Evolutionary conservation across 2,888 invertebrate species (phyloP).

Genomic region (Phengaris alcon): DNA sequence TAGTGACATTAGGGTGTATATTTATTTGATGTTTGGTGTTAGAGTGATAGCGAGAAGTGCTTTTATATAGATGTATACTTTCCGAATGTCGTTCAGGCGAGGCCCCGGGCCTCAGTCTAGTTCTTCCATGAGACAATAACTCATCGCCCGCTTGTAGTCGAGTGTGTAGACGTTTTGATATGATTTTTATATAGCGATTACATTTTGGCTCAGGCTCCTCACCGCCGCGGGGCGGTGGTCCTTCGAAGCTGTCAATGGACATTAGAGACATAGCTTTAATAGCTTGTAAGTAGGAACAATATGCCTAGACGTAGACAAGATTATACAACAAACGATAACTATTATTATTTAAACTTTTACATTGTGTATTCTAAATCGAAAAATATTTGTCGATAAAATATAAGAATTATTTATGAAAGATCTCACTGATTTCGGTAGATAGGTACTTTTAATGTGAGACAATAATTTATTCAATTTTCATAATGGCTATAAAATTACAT

Average conservation of each 20-base stretch:
- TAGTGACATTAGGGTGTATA: constrained; percentile 44
- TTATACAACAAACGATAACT: constrained; percentile 8
- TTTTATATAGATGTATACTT: constrained; percentile 64
- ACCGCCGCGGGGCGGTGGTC: constrained; percentile 16
- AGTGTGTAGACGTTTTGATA: constrained; percentile 27
- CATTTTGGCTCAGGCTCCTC: constrained; percentile 9
- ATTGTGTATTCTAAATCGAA: background rate
- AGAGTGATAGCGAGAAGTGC: constrained; percentile 71
- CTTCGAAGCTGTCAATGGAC: constrained; percentile 41
- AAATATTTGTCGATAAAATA: background rate
- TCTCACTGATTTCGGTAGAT: background rate
- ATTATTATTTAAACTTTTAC: constrained; percentile 9
- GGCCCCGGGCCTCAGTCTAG: background rate
- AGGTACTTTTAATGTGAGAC: background rate
- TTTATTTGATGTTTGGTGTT: constrained; percentile 76
- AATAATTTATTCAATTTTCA: background rate
- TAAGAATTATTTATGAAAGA: background rate
- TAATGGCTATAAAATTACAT: constrained; percentile 1
- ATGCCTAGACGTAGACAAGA: constrained; percentile 40
- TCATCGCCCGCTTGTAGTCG: background rate
- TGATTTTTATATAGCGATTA: constrained; percentile 20
- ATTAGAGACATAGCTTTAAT: constrained; percentile 76
- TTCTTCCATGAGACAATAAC: constrained; percentile 31
- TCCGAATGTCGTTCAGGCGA: constrained; percentile 37
- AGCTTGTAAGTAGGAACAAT: constrained; percentile 51